Evolutionary conservation across 2,113 vertebrate species (phyloP).

Genomic region (Melanotaenia duboulayi): DNA sequence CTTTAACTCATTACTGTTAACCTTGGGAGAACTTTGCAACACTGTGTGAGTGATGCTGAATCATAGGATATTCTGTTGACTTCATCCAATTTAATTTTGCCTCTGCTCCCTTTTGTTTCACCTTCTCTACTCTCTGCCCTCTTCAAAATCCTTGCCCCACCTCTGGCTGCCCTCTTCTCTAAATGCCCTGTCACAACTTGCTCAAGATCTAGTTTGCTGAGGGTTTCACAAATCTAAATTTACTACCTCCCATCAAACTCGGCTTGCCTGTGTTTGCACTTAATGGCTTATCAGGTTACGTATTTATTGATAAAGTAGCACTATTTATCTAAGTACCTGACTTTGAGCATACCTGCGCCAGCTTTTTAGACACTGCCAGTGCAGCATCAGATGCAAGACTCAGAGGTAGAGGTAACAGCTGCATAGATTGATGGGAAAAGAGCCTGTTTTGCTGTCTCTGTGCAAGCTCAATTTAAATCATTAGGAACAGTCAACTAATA

Average conservation of each 20-base stretch:
- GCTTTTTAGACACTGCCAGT: slow-evolving; percentile 54
- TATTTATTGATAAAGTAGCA: slow-evolving; percentile 80
- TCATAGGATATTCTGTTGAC: slow-evolving; percentile 45
- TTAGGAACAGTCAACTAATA: slow-evolving; percentile 82
- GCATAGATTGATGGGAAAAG: slow-evolving; percentile 34
- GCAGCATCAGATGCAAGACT: slow-evolving; percentile 52
- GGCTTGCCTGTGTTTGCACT: slow-evolving; percentile 60
- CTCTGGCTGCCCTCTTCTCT: slow-evolving; percentile 44
- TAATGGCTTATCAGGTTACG: slow-evolving; percentile 66
- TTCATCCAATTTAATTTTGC: slow-evolving; percentile 47
- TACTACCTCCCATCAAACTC: slow-evolving; percentile 54
- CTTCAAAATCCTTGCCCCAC: slow-evolving; percentile 14
- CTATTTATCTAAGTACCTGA: slow-evolving; percentile 67
- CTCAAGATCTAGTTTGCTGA: slow-evolving; percentile 47
- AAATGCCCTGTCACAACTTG: slow-evolving; percentile 33
- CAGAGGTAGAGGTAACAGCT: slow-evolving; percentile 21
- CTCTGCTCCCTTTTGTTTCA: slow-evolving; percentile 15
- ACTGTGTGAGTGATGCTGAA: slow-evolving; percentile 51
- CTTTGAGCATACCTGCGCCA: slow-evolving; percentile 66
- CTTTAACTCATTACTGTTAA: slow-evolving; percentile 67
- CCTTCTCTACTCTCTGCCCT: slow-evolving; percentile 27
- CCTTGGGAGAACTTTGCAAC: slow-evolving; percentile 65
- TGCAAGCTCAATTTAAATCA: slow-evolving; percentile 54
- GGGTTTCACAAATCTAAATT: slow-evolving; percentile 75
- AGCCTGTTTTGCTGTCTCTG: slow-evolving; percentile 56